phyloP scores from a whole-genome alignment of 2,797 vertebrate genomes.

The Falco berigora region DNA sequence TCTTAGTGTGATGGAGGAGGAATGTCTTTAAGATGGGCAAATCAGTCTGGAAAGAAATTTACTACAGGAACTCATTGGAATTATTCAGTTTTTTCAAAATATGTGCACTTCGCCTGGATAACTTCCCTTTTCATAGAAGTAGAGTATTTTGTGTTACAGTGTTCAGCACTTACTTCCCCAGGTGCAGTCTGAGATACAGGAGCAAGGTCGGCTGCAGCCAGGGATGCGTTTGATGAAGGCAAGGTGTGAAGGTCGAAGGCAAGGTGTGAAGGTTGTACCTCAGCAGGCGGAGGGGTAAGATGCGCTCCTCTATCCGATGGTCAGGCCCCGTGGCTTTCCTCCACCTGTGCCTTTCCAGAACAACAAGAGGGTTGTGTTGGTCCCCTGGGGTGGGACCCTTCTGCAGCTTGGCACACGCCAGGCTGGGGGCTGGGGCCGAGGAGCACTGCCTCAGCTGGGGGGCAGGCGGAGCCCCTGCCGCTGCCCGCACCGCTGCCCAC shows the following conservation, averaged over 20 bases:
- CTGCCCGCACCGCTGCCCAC: not conserved
- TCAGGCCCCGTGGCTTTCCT: not conserved
- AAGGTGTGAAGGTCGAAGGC: not conserved
- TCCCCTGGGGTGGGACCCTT: not conserved
- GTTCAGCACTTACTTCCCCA: fast-evolving
- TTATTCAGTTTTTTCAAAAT: fast-evolving
- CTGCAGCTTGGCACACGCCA: not conserved
- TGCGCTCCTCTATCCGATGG: not conserved
- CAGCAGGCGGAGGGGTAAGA: not conserved
- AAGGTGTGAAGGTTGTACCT: not conserved
- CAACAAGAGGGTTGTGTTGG: not conserved
- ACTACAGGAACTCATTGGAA: not conserved
- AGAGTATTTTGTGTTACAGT: not conserved
- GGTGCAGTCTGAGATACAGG: not conserved
- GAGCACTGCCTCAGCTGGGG: not conserved
- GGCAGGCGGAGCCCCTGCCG: not conserved
- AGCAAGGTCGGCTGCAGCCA: fast-evolving
- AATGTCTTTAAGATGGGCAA: not conserved
- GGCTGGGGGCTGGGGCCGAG: not conserved
- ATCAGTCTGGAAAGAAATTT: not conserved
- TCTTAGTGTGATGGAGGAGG: not conserved
- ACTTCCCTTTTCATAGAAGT: no score
- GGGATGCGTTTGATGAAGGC: no score
- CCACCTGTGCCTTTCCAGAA: no score
- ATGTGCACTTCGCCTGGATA: fast-evolving